Base-by-base conservation (phyloP, 2,797 vertebrate genomes). In the Oophaga sylvatica region DNA sequence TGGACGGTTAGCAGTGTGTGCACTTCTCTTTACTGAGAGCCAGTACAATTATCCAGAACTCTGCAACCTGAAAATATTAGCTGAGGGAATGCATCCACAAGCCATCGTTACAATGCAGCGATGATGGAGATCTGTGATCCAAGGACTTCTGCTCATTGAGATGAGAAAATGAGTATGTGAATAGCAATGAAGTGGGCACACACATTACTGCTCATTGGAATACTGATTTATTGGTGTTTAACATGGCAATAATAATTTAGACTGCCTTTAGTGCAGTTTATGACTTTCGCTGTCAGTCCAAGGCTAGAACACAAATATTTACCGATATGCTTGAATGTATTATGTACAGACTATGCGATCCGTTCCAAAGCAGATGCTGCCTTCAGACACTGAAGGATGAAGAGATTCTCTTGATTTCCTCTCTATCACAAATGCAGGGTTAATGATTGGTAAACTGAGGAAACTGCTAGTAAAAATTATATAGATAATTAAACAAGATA, bases 121-220 rank as follows among this genome's bases (percentile, higher is more conserved):
- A 89, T 89, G 88, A 89, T 89, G 80, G 80, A 89, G 88, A 81
- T 82, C 88, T 81, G 80, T 62, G 84, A 89, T 89, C 88, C 88
- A 89, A 89, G 60, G 80, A 83, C 88, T 89, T 89, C 79, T 86
- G 84, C 84, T 86, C 84, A 89, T 75, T 86, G 88, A 89, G 65
- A 89, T 89, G 88, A 83, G 73, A 89, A 89, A 82, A 89, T 86
- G 88, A 89, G 86, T 89, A 89, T 89, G 88, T 86, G 84, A 86
- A 89, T 89, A 86, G 84, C 82, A 86, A 89, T 89, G 84, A 80
- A 83, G 88, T 89, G 84, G 88, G 88, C 79, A 86, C 63, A 80
- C 80, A 85, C 79, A 85, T 89, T 89, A 89, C 71, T 79, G 80
- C 73, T 89, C 88, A 83, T 86, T 89, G 80, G 80, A 86, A 86